Percentiles rank a stretch among this genome's conserved stretches.
Conservation (phyloP, 2,113 vertebrate genomes). For the Sapayoa aenigma region DNA sequence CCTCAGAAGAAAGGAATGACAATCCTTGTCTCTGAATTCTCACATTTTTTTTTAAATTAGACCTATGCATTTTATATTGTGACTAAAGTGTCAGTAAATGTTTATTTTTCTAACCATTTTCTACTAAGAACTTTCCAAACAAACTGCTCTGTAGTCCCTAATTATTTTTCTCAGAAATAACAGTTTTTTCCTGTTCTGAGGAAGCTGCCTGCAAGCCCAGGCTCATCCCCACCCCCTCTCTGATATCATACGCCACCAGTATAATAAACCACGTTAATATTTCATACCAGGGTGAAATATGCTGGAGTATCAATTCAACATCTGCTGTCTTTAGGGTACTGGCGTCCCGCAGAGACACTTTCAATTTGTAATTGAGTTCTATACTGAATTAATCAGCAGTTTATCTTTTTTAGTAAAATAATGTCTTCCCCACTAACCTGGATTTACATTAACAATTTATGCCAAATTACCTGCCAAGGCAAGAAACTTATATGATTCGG, state of each 20-base stretch:
- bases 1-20: not conserved
- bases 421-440: constrained; percentile 82
- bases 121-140: constrained; percentile 30
- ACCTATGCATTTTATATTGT: not conserved
- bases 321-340: constrained; percentile 87
- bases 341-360: constrained; percentile 87
- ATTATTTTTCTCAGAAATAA: constrained; percentile 4
- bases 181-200: not conserved
- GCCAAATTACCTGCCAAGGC: constrained; percentile 80
- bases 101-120: constrained; percentile 64
- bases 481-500: constrained; percentile 62
- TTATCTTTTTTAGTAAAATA: constrained; percentile 96
- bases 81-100: not conserved
- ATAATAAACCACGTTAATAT: constrained; percentile 93
- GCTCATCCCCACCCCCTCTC: constrained; percentile 52
- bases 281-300: constrained; percentile 94
- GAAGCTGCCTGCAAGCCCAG: not conserved
- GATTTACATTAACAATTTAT: constrained; percentile 86
- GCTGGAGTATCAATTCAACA: constrained; percentile 92
- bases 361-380: constrained; percentile 97
- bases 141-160: not conserved
- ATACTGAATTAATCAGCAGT: constrained; percentile 99
- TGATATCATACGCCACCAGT: constrained; percentile 68
- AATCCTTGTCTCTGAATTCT: not conserved
- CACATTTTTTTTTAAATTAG: not conserved